Conservation (phyloP, 2,888 invertebrate species). For the Palloptera scutellata region DNA sequence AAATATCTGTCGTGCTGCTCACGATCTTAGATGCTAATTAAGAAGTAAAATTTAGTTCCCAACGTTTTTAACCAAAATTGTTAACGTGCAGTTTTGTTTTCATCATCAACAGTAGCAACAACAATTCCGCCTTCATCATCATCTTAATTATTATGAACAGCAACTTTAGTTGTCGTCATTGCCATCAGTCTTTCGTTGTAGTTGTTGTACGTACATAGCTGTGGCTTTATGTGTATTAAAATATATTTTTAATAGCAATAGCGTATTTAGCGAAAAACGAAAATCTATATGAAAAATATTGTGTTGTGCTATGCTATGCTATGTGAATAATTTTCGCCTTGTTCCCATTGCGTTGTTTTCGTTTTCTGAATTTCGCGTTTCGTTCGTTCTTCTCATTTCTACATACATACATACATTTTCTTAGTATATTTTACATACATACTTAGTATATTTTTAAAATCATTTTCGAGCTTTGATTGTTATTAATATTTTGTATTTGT, state of each 20-base stretch:
- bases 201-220: not conserved
- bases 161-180: no score
- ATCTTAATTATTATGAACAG: no score
- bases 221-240: not conserved
- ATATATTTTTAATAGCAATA: not conserved
- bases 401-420: not conserved
- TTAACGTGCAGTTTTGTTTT: no score
- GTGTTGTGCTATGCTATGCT: not conserved
- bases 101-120: no score
- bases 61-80: no score
- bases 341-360: slow-evolving; percentile 18
- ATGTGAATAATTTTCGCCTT: slow-evolving; percentile 25
- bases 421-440: not conserved
- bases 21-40: no score
- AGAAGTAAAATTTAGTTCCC: no score
- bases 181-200: not conserved
- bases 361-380: not conserved
- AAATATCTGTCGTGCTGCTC: no score
- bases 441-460: not conserved
- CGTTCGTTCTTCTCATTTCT: not conserved
- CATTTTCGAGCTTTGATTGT: not conserved
- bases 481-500: not conserved
- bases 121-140: no score
- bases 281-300: no score
- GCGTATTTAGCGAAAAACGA: not conserved